A percentile compares a stretch with the other conserved stretches of the same genome.
Evolutionary conservation across 64 coral and sea anemone species (phyloP).

Genomic region (Montipora foliosa): DNA sequence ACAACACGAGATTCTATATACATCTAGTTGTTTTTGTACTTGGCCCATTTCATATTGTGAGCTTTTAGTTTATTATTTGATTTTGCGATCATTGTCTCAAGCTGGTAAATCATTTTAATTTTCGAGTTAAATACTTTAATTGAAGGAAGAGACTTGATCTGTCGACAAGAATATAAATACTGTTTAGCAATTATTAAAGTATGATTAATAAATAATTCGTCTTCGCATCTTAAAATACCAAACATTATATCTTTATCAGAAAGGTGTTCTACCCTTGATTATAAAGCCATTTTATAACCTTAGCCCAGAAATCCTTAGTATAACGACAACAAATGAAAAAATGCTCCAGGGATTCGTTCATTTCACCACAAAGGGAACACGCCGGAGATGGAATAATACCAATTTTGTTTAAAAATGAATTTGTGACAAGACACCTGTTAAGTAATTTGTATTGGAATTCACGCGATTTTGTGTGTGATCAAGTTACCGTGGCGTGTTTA

Average conservation of each 20-base stretch:
- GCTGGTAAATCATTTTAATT: not conserved
- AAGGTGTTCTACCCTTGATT: not conserved
- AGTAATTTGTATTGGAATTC: too few relatives aligned
- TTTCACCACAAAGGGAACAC: too few relatives aligned
- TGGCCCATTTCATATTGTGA: too few relatives aligned
- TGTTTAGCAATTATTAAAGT: not conserved
- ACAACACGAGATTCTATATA: too few relatives aligned
- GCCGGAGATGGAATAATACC: too few relatives aligned
- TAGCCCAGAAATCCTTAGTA: not conserved
- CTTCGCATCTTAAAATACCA: not conserved
- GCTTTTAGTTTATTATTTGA: too few relatives aligned
- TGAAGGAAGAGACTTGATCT: not conserved
- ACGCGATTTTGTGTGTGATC: too few relatives aligned
- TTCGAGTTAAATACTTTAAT: not conserved
- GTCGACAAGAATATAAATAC: not conserved
- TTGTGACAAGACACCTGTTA: too few relatives aligned
- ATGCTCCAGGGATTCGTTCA: too few relatives aligned
- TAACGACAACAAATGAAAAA: not conserved
- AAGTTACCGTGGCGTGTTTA: too few relatives aligned
- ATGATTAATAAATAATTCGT: not conserved
- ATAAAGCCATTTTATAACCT: not conserved
- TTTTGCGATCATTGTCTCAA: not conserved
- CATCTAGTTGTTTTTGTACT: too few relatives aligned
- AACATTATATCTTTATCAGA: slow-evolving; percentile 8
- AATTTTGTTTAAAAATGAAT: too few relatives aligned